Evolutionary conservation across 2,797 vertebrate species (phyloP).

Genomic region (Neosalanx taihuensis): DNA sequence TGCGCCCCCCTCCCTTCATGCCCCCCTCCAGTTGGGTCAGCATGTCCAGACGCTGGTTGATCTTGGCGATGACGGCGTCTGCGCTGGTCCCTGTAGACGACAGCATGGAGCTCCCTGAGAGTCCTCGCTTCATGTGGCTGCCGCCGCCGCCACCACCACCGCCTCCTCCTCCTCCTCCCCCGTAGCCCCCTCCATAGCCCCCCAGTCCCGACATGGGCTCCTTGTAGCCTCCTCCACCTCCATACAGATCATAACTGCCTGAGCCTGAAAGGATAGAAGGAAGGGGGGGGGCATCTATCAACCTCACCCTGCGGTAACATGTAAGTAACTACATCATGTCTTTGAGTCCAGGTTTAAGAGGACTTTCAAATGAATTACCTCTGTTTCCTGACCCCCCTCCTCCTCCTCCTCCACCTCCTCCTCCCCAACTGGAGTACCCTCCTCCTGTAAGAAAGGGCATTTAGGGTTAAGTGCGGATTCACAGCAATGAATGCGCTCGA

Average conservation of each 20-base stretch:
- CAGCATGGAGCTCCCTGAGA: slow-evolving; percentile 65
- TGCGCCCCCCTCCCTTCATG: slow-evolving; percentile 67
- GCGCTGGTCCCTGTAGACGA: slow-evolving; percentile 73
- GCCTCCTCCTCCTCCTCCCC: slow-evolving; percentile 57
- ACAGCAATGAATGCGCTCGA: background rate
- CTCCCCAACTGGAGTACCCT: slow-evolving; percentile 76
- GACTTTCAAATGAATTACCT: slow-evolving; percentile 53
- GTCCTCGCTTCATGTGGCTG: slow-evolving; percentile 75
- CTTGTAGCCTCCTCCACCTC: slow-evolving; percentile 79
- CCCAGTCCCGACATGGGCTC: slow-evolving; percentile 75
- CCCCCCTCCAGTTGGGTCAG: slow-evolving; percentile 83
- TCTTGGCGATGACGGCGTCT: slow-evolving; percentile 84
- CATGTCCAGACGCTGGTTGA: slow-evolving; percentile 89
- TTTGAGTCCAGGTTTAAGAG: background rate
- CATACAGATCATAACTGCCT: slow-evolving; percentile 78
- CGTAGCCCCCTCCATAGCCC: slow-evolving; percentile 75
- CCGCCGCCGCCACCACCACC: slow-evolving; percentile 72
- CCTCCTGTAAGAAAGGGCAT: slow-evolving; percentile 48
- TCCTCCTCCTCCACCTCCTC: slow-evolving; percentile 44
- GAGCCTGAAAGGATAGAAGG: slow-evolving; percentile 67
- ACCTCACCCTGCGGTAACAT: too few relatives aligned
- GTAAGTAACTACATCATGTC: too few relatives aligned
- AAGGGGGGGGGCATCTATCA: too few relatives aligned
- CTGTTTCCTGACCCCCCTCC: slow-evolving; percentile 60
- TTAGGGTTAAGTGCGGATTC: background rate